Percentiles rank a stretch among this genome's conserved stretches.
Evolutionary conservation across 2,797 vertebrate species (phyloP).

Genomic region (Synaphobranchus kaupii): DNA sequence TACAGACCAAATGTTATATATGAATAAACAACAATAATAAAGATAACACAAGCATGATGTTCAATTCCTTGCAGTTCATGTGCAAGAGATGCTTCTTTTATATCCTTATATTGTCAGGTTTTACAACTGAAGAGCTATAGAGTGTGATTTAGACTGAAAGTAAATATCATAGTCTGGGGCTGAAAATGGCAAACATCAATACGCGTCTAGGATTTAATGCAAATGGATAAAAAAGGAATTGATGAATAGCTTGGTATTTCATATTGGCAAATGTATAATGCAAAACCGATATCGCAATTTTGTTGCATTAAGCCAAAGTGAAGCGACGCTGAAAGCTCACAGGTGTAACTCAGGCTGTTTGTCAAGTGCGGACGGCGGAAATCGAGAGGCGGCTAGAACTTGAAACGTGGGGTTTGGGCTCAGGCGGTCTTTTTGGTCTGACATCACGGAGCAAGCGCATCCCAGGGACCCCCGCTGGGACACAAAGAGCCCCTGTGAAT

Average conservation of each 20-base stretch:
- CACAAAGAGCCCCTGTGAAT: neutral
- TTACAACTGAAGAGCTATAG: neutral
- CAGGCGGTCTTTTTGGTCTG: neutral
- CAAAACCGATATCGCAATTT: neutral
- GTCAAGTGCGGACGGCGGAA: neutral
- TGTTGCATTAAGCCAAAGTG: neutral
- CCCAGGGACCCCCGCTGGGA: neutral
- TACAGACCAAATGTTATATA: neutral
- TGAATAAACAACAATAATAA: constrained; percentile 28
- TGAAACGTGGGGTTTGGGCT: neutral
- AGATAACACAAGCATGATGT: constrained; percentile 11
- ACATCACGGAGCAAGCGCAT: neutral
- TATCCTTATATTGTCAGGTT: constrained; percentile 12
- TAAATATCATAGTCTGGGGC: neutral
- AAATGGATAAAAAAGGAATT: neutral
- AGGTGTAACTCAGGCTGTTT: constrained; percentile 14
- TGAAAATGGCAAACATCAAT: neutral
- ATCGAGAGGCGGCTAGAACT: neutral
- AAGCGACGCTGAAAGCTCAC: constrained; percentile 1
- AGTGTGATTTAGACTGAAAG: neutral
- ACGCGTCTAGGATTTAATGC: neutral
- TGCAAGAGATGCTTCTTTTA: constrained; percentile 23
- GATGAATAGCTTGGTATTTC: neutral
- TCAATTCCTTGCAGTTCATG: constrained; percentile 23
- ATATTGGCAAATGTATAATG: neutral